Conservation (phyloP, 2,888 invertebrate species). For the Heliconius sara region DNA sequence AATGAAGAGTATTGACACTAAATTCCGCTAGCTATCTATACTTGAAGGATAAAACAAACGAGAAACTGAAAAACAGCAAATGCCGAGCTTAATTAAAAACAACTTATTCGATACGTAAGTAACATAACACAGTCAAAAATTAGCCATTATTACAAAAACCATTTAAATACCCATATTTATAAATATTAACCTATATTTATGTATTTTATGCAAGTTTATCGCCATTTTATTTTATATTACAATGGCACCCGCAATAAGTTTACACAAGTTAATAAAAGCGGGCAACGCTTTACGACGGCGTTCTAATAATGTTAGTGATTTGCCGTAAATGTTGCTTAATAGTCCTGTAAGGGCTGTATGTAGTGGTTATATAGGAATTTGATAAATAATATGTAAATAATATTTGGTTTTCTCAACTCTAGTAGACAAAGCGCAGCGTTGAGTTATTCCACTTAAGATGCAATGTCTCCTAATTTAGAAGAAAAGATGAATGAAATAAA, state of each 20-base stretch:
- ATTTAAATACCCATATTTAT: neutral
- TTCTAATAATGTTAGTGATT: constrained; percentile 29
- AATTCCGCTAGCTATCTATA: no score
- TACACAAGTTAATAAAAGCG: constrained; percentile 26
- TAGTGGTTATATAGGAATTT: neutral
- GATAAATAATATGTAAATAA: neutral
- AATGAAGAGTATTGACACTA: no score
- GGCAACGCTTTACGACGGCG: constrained; percentile 31
- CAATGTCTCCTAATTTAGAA: no score
- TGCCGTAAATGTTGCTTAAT: constrained; percentile 17
- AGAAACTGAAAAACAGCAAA: no score
- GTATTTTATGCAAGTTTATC: constrained; percentile 14
- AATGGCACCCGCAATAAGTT: constrained; percentile 25
- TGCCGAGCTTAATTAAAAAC: no score
- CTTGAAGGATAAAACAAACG: no score
- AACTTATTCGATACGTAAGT: neutral
- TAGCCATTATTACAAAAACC: no score
- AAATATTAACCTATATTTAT: constrained; percentile 1
- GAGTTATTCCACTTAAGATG: neutral
- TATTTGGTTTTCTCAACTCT: neutral
- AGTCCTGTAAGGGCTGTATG: constrained; percentile 11
- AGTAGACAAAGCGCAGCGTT: neutral
- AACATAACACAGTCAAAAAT: neutral
- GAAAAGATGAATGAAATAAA: neutral
- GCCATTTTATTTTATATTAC: constrained; percentile 21